These are phyloP conservation scores for Irena cyanogastra DNA, from an alignment of 2,113 vertebrate genomes.

Conservation along the genomic window DNA sequence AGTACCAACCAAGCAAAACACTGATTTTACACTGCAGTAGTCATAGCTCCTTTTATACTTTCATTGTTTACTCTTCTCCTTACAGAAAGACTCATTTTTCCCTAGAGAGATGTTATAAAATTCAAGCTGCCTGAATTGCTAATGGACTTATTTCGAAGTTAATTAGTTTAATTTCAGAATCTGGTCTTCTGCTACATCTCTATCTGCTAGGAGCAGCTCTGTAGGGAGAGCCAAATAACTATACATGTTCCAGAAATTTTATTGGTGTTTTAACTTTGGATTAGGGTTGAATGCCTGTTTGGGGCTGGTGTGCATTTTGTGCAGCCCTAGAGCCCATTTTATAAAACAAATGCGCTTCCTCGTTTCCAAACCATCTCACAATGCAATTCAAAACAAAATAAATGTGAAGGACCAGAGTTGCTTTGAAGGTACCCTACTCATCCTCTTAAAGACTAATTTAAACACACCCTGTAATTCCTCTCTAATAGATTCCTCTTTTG, in stretches of 20 bases:
- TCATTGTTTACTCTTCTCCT: not conserved
- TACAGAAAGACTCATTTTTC: not conserved
- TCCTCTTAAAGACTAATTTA: not conserved
- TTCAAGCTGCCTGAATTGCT: not conserved
- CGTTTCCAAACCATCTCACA: not conserved
- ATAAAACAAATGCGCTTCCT: not conserved
- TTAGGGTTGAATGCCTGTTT: not conserved
- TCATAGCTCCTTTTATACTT: not conserved
- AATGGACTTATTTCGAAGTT: not conserved
- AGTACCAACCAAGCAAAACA: not conserved
- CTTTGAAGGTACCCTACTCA: not conserved
- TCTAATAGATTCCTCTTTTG: not conserved
- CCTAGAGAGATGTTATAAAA: not conserved
- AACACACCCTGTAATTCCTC: not conserved
- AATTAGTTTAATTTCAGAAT: slow-evolving; percentile 6
- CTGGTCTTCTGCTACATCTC: not conserved
- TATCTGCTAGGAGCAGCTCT: not conserved
- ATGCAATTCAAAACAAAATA: not conserved
- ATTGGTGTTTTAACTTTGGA: not conserved
- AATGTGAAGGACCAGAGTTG: rapidly evolving
- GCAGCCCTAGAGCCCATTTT: not conserved
- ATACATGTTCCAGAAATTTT: not conserved
- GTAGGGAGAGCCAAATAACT: not conserved
- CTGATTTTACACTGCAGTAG: not conserved
- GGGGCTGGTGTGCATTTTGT: not conserved